Evolutionary conservation across 2,888 invertebrate genomes (phyloP).

Genomic region (Caenorhabditis sp.): DNA sequence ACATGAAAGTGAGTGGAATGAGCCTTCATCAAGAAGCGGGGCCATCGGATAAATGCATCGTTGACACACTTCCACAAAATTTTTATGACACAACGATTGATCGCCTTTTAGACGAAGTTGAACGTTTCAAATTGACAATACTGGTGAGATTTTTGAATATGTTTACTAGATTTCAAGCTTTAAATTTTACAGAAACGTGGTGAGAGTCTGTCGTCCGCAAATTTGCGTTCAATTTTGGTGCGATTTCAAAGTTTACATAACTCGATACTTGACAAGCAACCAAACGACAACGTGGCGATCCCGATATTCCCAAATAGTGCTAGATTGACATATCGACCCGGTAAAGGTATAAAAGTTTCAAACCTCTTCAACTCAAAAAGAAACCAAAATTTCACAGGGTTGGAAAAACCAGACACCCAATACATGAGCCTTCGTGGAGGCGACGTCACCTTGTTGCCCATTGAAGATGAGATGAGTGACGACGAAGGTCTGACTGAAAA

Average conservation of each 20-base stretch:
- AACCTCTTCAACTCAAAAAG: background rate
- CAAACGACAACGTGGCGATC: background rate
- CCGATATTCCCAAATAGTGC: slow-evolving; percentile 26
- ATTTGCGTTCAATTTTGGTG: slow-evolving; percentile 21
- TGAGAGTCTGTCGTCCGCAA: slow-evolving; percentile 5
- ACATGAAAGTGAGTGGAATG: slow-evolving; percentile 18
- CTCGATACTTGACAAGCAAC: slow-evolving; percentile 15
- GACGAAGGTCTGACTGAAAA: slow-evolving; percentile 18
- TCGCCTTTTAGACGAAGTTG: slow-evolving; percentile 23
- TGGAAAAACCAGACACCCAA: slow-evolving; percentile 22
- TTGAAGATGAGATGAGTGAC: slow-evolving; percentile 42
- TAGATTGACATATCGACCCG: slow-evolving; percentile 25
- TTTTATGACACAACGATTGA: background rate
- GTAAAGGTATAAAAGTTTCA: slow-evolving; percentile 10
- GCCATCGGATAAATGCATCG: slow-evolving; percentile 3
- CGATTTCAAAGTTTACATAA: slow-evolving; percentile 31
- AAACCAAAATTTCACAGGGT: slow-evolving; percentile 6
- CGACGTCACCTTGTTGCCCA: slow-evolving; percentile 28
- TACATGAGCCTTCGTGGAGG: slow-evolving; percentile 10
- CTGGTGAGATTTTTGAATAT: slow-evolving; percentile 10
- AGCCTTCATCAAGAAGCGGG: slow-evolving; percentile 4
- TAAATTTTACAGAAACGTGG: slow-evolving; percentile 30
- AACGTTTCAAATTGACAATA: slow-evolving; percentile 16
- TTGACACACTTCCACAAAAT: background rate
- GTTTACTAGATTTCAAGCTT: background rate